Base-by-base conservation (phyloP, 2,888 invertebrate genomes). In the Sabatieria punctata region DNA sequence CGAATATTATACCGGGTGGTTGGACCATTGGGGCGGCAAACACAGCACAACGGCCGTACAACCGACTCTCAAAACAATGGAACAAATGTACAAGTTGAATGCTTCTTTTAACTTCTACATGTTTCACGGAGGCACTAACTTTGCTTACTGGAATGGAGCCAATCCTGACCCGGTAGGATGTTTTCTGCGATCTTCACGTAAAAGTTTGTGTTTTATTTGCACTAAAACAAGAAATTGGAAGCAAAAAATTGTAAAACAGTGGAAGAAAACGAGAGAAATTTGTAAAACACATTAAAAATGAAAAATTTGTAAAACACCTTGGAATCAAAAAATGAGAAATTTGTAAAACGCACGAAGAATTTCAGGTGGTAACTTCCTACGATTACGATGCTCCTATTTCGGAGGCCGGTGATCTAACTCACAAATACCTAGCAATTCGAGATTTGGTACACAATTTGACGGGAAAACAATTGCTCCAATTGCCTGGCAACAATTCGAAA, bases 1-100 rank as follows among this genome's bases (percentile, higher is more conserved):
- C 11, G 63, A 63, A 49, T 89, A 74, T 67, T 91, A 89, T 71
- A 78, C 85, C 0, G 89, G 89, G 2, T 91, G 89, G 89, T 67
- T 89, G 46, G 82, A 85, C 1, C 80, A 84, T 63, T 91, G 89
- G 89, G 78, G 78, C 37, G 76, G 78, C 57, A 60, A 66, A 0
- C 75, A 26, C 11, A 13, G 8, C n/a, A 27, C 21, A 2, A 21
- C n/a, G 2, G 30, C 11, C 13, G 19, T 22, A 4, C 21, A 18
- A 4, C 2, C 56, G 55, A 6, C 40, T 42, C 2, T 47, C 15
- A 13, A 36, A 6, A 30, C 43, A 8, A 47, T 41, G 40, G 26
- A 18, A 15, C 15, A 26, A 21, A 40, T 43, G 43, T 47, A 45
- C 36, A 19, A 49, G 42, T 41, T 27, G 23, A 55, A 55, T 24